These are phyloP conservation scores for Haplochromis vanheusdeni DNA, from an alignment of 2,113 vertebrate species.

Conservation along the genomic window DNA sequence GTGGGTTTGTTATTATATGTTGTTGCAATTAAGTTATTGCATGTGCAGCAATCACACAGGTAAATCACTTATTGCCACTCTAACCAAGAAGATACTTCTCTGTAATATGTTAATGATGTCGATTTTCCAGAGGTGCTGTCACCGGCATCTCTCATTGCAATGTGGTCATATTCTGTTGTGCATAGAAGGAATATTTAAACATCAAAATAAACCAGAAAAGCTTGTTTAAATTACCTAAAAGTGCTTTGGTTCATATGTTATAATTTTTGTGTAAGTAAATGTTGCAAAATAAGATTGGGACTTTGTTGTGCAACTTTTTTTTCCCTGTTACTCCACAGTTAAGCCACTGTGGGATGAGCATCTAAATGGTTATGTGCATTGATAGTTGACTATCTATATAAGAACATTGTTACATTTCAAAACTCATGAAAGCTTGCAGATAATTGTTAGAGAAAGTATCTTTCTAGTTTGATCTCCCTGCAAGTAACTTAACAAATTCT, in stretches of 20 bases:
- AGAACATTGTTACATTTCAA: not conserved
- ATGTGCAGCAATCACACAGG: not conserved
- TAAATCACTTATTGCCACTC: not conserved
- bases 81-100: not conserved
- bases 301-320: not conserved
- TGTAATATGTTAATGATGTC: not conserved
- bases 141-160: not conserved
- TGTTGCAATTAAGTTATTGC: not conserved
- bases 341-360: not conserved
- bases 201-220: not conserved
- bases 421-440: not conserved
- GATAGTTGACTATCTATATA: not conserved
- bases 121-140: not conserved
- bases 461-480: not conserved
- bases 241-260: not conserved
- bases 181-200: not conserved
- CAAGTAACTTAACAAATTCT: not conserved
- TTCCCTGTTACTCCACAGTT: not conserved
- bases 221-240: not conserved
- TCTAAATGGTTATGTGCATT: not conserved
- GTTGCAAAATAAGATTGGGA: not conserved
- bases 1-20: not conserved
- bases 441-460: not conserved
- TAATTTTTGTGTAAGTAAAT: not conserved
- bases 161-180: not conserved